A percentile compares a stretch with the other conserved stretches of the same genome.
phyloP scores from a whole-genome alignment of 2,888 invertebrate genomes.

The Lasioglossum marginatum region DNA sequence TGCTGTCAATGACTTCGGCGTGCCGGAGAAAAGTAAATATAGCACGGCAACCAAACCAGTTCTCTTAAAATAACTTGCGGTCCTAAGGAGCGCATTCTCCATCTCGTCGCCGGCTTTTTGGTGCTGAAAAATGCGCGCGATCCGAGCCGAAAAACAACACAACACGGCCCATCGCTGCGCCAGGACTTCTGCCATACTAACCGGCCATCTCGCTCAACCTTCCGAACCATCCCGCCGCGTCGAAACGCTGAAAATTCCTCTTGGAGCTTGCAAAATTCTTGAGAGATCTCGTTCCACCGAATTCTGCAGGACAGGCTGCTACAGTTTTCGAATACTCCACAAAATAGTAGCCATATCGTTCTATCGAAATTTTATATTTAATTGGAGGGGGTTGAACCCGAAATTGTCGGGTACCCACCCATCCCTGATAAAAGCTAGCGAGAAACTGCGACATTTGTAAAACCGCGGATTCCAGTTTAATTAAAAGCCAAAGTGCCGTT shows the following conservation, averaged over 20 bases:
- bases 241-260: background rate
- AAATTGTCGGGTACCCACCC: too few species aligned
- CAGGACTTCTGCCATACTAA: background rate
- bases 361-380: background rate
- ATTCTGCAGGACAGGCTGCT: background rate
- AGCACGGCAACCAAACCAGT: conserved; percentile 81
- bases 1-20: conserved; percentile 79
- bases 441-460: background rate
- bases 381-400: background rate
- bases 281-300: background rate
- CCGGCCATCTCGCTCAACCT: background rate
- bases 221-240: background rate
- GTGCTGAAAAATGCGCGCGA: conserved; percentile 65
- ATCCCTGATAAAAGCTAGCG: background rate
- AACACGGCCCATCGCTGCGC: background rate
- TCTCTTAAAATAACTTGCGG: conserved; percentile 82
- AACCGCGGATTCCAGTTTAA: background rate
- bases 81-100: conserved; percentile 78
- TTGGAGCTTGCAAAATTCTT: background rate
- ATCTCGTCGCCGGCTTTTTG: conserved; percentile 76
- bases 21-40: conserved; percentile 81
- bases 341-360: too few species aligned
- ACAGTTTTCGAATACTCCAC: too few species aligned
- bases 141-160: conserved; percentile 43
- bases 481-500: background rate